Conservation (phyloP, 2,113 vertebrate species). For the Nipponia nippon region DNA sequence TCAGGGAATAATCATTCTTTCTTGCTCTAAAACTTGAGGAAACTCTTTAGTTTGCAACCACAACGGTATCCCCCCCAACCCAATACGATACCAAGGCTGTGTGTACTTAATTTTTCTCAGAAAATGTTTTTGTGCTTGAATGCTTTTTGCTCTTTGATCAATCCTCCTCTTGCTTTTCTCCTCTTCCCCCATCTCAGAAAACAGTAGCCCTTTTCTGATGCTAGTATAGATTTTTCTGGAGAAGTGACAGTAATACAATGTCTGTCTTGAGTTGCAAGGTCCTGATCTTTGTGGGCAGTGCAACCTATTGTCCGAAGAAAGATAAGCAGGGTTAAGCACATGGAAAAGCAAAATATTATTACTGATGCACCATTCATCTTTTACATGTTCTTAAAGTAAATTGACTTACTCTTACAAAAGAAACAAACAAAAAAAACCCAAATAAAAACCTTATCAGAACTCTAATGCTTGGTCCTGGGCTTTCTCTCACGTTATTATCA, state of each 20-base stretch:
- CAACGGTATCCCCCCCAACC: background rate
- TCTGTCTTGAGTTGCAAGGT: background rate
- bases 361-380: background rate
- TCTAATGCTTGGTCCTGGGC: background rate
- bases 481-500: background rate
- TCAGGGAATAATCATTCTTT: conserved; percentile 25
- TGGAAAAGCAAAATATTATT: background rate
- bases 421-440: background rate
- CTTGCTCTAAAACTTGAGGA: conserved; percentile 16
- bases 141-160: background rate
- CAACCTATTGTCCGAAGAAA: background rate
- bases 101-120: conserved; percentile 1
- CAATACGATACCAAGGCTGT: background rate
- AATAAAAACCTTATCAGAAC: background rate
- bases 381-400: background rate
- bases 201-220: conserved; percentile 5
- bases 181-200: background rate
- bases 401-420: background rate
- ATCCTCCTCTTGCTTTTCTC: background rate
- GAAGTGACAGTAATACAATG: conserved; percentile 18
- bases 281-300: background rate
- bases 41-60: background rate
- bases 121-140: background rate
- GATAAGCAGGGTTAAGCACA: background rate
- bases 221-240: background rate